Evolutionary conservation across 2,888 invertebrate species (phyloP).

Genomic region (Subacronicta megacephala): DNA sequence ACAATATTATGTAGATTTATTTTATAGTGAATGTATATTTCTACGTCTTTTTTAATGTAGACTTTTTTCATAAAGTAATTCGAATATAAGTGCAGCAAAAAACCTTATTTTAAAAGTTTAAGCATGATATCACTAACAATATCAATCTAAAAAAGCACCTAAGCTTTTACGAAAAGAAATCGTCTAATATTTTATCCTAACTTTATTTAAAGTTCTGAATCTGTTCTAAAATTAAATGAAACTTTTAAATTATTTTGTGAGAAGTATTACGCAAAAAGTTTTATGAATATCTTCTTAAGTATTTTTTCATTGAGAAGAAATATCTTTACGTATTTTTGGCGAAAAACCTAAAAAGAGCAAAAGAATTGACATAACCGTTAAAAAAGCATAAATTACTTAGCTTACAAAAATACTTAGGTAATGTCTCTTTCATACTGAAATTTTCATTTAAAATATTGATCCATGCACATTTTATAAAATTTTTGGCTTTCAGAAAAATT

Average conservation of each 20-base stretch:
- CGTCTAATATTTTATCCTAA: slow-evolving; percentile 1
- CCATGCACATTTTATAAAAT: too few species aligned
- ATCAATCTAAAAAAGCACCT: slow-evolving; percentile 2
- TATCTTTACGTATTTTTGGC: too few species aligned
- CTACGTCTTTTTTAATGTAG: background rate
- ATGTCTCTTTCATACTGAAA: too few species aligned
- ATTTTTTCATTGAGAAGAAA: too few species aligned
- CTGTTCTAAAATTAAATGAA: slow-evolving; percentile 2
- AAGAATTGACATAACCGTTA: too few species aligned
- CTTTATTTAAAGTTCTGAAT: slow-evolving; percentile 4
- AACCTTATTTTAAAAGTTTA: slow-evolving; percentile 4
- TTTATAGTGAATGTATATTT: background rate
- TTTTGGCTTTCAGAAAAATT: too few species aligned
- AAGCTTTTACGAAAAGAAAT: slow-evolving; percentile 4
- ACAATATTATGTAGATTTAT: too few species aligned
- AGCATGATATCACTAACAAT: background rate
- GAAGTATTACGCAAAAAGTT: background rate
- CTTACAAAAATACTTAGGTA: too few species aligned
- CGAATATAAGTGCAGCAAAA: background rate
- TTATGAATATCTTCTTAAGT: too few species aligned
- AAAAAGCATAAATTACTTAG: too few species aligned
- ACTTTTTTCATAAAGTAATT: slow-evolving; percentile 4
- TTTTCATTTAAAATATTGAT: too few species aligned
- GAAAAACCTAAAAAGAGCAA: background rate
- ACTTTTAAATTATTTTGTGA: background rate